Evolutionary conservation across 30 jellyfish, hydroid and myxozoan species (phyloP).

Genomic region (Cassiopea xamachana): DNA sequence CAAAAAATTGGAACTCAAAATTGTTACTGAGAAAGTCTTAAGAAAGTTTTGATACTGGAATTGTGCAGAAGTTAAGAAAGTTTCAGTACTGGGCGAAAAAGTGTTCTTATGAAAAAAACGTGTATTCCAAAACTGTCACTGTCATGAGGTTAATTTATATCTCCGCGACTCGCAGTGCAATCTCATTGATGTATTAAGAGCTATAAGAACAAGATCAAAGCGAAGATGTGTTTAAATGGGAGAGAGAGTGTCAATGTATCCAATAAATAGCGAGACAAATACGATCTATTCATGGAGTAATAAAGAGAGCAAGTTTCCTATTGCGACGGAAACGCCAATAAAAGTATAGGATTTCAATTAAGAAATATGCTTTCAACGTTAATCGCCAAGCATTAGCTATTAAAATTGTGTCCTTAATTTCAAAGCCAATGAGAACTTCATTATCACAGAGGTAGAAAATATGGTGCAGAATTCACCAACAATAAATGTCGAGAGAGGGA

Average conservation of each 20-base stretch:
- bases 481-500: too few species aligned
- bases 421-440: background rate
- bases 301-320: constrained; percentile 10
- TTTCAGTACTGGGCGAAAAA: too few species aligned
- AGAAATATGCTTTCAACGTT: background rate
- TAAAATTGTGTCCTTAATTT: background rate
- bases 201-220: background rate
- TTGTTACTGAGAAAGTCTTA: too few species aligned
- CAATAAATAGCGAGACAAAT: background rate
- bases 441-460: too few species aligned
- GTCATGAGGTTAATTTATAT: too few species aligned
- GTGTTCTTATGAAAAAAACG: too few species aligned
- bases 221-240: background rate
- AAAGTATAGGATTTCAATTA: constrained; percentile 6
- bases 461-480: too few species aligned
- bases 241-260: constrained; percentile 29
- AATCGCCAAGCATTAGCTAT: background rate
- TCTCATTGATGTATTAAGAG: background rate
- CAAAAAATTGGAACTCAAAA: too few species aligned
- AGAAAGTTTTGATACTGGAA: too few species aligned
- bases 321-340: constrained; percentile 4
- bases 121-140: background rate
- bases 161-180: background rate
- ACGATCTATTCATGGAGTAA: background rate
- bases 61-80: too few species aligned